Base-by-base conservation (phyloP, 2,797 vertebrate species). In the Acanthurus leucopareius region DNA sequence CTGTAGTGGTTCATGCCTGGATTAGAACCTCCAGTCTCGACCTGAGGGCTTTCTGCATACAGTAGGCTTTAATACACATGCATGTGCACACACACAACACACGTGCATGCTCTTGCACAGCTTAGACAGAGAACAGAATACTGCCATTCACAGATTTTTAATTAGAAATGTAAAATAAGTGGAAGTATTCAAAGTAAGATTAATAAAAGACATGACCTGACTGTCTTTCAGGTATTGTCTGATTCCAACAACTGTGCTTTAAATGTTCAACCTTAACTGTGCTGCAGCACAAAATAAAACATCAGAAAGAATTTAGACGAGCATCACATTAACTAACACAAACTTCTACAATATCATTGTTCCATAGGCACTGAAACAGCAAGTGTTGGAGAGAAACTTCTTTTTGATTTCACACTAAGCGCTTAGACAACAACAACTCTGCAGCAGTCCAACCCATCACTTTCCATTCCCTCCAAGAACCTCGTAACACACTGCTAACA, bases 401-500 rank as follows among this genome's bases (percentile, higher is more conserved):
- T 84, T 71, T 88, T 71, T 86, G 82, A 84, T 87, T 89, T 87
- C 82, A 86, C 73, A 83, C 75, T 48, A 69, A 77, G 61, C 32
- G 44, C 47, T 65, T 74, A 79, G 83, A 88, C 75, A 82, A 82
- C 83, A 88, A 73, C 83, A 67, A 73, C 79, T 82, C 82, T 58
- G 76, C 73, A 81, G 71, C 79, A 78, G 69, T 84, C 78, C 63
- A 76, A 28, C 66, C 73, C 79, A 44, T 79, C 86, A 48, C 61
- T 58, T 63, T 77, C 40, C 48, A 48, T 76, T 53, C 38, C 56
- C 72, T 75, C 79, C 78, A 75, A 80, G 63, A 84, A 77, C 75
- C 76, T 75, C 25, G 7, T 54, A 77, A 61, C 75, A 62, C 61
- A 85, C 83, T 87, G 78, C 74, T 82, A 88, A 90, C 79, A 69